phyloP scores from a whole-genome alignment of 64 coral and sea anemone species.

The Montipora cactus region DNA sequence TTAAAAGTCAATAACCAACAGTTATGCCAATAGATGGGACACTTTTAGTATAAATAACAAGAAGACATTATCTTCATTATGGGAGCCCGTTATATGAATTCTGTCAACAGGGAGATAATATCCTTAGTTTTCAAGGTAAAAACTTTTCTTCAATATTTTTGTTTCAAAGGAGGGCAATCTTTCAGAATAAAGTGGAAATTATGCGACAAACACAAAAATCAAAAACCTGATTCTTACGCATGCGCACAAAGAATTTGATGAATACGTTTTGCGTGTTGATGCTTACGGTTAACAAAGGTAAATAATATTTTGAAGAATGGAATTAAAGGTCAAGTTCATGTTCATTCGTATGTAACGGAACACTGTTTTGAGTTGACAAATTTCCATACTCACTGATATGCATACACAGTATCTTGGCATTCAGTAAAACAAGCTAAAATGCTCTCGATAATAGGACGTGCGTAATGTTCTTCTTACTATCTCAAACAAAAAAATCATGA shows the following conservation, averaged over 20 bases:
- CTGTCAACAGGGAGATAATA: background rate
- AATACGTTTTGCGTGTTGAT: no score
- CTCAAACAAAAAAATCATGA: no score
- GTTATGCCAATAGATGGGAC: background rate
- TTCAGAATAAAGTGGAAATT: background rate
- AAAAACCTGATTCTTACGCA: background rate
- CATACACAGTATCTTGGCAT: no score
- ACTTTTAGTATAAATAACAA: background rate
- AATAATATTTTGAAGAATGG: background rate
- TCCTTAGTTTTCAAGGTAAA: background rate
- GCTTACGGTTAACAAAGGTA: background rate
- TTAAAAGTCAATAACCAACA: constrained; percentile 94
- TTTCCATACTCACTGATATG: no score
- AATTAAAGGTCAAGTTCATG: background rate
- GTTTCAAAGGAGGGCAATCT: no score
- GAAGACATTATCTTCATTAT: background rate
- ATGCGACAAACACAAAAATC: background rate
- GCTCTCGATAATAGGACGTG: no score
- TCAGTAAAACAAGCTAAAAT: no score
- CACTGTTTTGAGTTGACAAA: no score
- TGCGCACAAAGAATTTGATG: no score
- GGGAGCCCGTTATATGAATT: background rate
- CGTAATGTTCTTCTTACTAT: no score
- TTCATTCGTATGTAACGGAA: background rate
- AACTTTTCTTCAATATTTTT: background rate